Evolutionary conservation across 2,113 vertebrate species (phyloP), one percentile per base, ranked within the genome.

Genomic region (Delphinus delphis): DNA sequence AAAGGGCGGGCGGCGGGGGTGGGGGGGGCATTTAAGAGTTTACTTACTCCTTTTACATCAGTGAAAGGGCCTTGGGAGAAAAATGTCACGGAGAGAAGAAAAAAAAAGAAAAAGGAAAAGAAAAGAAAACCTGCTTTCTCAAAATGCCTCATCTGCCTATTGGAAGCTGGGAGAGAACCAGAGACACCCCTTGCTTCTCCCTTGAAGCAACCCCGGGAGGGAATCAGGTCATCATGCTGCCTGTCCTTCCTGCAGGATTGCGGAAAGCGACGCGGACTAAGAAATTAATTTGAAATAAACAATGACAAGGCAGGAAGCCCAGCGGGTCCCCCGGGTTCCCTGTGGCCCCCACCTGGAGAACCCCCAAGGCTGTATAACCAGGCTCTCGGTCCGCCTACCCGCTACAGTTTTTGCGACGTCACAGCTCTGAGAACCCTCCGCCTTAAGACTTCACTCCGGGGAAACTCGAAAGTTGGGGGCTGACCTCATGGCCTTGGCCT

Each of bases 251-350:
- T 0, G 31, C 13, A 21, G 58, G 58, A 62, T 68, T 14, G 15
- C 41, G 87, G 71, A n/a, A 31, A 18, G 31, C 1, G 0, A 12
- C 2, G 1, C 1, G 12, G 23, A 91, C 44, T 47, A 8, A 10
- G 88, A 95, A 73, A 91, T 84, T 28, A 33, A 58, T 65, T 53
- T 28, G 90, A 93, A 92, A 89, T 41, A 73, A 92, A 91, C 77
- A 87, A 25, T 26, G 41, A 81, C 41, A 11, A 31, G 25, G 36
- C 87, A 21, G 73, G 77, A 85, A 95, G 41, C 90, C 41, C n/a
- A 8, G 26, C 1, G 1, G 5, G 38, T 21, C 26, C 18, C 6
- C 6, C 0, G 0, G 9, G 36, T 31, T 82, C 44, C 63, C 68
- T 5, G 13, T 1, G 3, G 8, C 17, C 50, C 68, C 23, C 21